Evolutionary conservation across 1,140 invertebrate genomes (phyloP).

Genomic region (Psilanteris sp.): DNA sequence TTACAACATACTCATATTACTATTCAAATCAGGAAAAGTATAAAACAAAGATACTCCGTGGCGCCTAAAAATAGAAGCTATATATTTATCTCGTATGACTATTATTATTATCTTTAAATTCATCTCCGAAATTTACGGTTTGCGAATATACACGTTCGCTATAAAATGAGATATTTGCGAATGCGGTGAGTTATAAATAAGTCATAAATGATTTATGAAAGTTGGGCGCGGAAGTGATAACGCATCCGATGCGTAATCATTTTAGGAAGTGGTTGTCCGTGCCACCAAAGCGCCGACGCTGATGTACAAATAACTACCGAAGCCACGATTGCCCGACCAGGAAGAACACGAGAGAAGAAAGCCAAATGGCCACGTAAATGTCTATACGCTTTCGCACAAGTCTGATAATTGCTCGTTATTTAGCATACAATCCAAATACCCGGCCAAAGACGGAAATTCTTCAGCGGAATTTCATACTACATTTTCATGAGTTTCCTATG

Average conservation of each 20-base stretch:
- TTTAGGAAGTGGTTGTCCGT: constrained; percentile 68
- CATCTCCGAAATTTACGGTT: too few relatives aligned
- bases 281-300: constrained; percentile 30
- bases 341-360: constrained; percentile 44
- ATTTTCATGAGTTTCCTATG: constrained; percentile 51
- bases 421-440: constrained; percentile 52
- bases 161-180: too few relatives aligned
- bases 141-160: too few relatives aligned
- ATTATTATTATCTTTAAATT: too few relatives aligned
- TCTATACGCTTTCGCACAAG: constrained; percentile 53
- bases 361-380: constrained; percentile 55
- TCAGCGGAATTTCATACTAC: constrained; percentile 56
- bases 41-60: too few relatives aligned
- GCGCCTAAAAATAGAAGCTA: too few relatives aligned
- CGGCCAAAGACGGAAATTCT: constrained; percentile 39
- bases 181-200: too few relatives aligned
- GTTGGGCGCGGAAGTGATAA: constrained; percentile 67
- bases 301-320: constrained; percentile 45
- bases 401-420: constrained; percentile 63
- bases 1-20: too few relatives aligned
- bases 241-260: constrained; percentile 68
- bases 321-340: constrained; percentile 44
- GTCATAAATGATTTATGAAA: constrained; percentile 42
- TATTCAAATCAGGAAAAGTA: too few relatives aligned
- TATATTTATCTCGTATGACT: too few relatives aligned